phyloP scores from a whole-genome alignment of 2,797 vertebrate genomes.

The Argya squamiceps region DNA sequence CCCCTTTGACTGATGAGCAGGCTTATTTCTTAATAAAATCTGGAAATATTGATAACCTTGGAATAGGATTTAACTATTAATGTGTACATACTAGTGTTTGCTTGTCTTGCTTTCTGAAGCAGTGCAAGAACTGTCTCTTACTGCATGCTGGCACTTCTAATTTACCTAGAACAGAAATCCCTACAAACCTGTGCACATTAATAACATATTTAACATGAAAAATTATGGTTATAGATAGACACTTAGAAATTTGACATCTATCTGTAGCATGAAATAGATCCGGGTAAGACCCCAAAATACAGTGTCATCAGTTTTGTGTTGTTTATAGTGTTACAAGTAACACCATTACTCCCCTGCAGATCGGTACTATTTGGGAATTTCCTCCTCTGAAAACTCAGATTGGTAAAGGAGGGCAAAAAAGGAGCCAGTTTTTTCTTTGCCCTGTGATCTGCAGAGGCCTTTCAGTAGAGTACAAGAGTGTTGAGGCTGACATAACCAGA shows the following conservation, averaged over 20 bases:
- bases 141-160: background rate
- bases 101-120: background rate
- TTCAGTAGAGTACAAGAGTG: background rate
- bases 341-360: background rate
- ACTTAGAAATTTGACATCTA: background rate
- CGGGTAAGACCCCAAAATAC: background rate
- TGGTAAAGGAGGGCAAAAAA: background rate
- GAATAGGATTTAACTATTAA: background rate
- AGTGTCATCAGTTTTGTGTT: background rate
- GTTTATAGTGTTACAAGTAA: background rate
- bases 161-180: background rate
- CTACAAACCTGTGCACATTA: background rate
- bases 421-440: background rate
- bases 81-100: background rate
- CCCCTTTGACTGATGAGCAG: rapidly evolving
- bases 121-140: background rate
- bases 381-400: background rate
- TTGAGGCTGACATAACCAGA: background rate
- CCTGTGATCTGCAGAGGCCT: background rate
- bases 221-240: background rate
- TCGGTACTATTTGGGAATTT: background rate
- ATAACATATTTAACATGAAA: background rate
- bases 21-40: background rate
- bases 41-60: background rate
- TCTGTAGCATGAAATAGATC: background rate